Evolutionary conservation across 2,113 vertebrate species (phyloP), one percentile per base, ranked within the genome.

Genomic region (Spheniscus mendiculus): DNA sequence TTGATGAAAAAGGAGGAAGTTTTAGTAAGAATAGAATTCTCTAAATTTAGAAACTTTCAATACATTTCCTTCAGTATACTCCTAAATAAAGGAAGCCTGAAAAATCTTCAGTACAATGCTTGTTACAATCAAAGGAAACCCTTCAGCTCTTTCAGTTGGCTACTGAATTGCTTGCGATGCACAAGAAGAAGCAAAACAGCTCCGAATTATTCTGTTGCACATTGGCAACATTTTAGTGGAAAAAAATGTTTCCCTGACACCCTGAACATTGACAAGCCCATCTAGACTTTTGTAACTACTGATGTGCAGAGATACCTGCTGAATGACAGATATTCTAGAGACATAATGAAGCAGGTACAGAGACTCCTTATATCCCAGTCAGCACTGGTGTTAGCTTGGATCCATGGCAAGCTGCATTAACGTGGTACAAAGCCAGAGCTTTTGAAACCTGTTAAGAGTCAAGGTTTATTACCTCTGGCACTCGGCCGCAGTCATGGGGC

Each of bases 31-130:
- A 84, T 50, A 92, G 59, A 55, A 86, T 38, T 89, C 2, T 93
- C 72, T 95, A 92, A 71, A 92, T 90, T 83, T 92, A 93, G 83
- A 8, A 84, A 47, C 71, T 59, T 91, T 38, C 45, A 89, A 44
- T 71, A 38, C 2, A 59, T 84, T 71, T 89, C 44, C 11, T 91
- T 73, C 32, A 36, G 15, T n/a, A 38, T 42, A 4, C 21, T 65
- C 22, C 72, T 78, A 79, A 89, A 74, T 82, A 93, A 59, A 82
- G 94, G 47, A 96, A 95, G 8, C 36, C 50, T 76, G n/a, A 72
- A 91, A 96, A 94, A 72, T 63, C 61, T 91, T 71, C 59, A 66
- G 23, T 59, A 93, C 61, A 84, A 89, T 93, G 52, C 55, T 47
- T 69, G 21, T 71, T 76, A 82, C 34, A 95, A 82, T 61, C 52